Percentiles rank a stretch among this genome's conserved stretches.
Conservation (phyloP, 2,797 vertebrate species). For the Catostomus latipinnis region DNA sequence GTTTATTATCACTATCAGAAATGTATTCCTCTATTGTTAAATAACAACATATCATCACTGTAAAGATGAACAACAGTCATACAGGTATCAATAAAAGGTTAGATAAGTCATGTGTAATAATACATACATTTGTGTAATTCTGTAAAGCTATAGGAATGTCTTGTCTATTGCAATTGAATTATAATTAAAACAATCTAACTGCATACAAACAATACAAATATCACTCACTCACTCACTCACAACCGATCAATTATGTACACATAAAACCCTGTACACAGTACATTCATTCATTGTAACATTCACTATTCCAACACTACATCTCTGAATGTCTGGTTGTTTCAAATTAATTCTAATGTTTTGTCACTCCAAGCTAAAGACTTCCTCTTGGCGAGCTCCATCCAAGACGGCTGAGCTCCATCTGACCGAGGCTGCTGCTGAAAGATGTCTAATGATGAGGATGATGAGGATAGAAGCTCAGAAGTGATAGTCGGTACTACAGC, state of each 20-base stretch:
- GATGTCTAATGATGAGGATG: slow-evolving; percentile 24
- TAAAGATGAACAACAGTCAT: neutral
- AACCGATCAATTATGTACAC: neutral
- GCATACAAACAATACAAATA: neutral
- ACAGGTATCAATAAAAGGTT: neutral
- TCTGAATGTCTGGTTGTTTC: neutral
- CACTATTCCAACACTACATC: slow-evolving; percentile 4
- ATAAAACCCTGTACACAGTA: neutral
- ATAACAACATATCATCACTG: neutral
- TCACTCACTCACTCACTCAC: neutral
- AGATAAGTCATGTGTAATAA: neutral
- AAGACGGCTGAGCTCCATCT: slow-evolving; percentile 75
- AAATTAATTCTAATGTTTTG: slow-evolving; percentile 71
- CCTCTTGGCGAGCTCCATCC: slow-evolving; percentile 91
- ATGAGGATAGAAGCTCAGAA: slow-evolving; percentile 40
- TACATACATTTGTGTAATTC: neutral
- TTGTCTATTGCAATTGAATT: neutral
- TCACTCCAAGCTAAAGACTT: slow-evolving; percentile 89
- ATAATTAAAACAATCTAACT: neutral
- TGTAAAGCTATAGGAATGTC: neutral
- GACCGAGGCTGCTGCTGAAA: slow-evolving; percentile 49
- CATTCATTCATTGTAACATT: slow-evolving; percentile 17
- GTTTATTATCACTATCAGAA: neutral
- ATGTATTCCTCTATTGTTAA: neutral
- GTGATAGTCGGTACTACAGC: slow-evolving; percentile 42